Percentiles rank a stretch among this genome's conserved stretches.
Conservation (phyloP, 30 jellyfish, hydroid and myxozoan genomes). For the Pelagia noctiluca region DNA sequence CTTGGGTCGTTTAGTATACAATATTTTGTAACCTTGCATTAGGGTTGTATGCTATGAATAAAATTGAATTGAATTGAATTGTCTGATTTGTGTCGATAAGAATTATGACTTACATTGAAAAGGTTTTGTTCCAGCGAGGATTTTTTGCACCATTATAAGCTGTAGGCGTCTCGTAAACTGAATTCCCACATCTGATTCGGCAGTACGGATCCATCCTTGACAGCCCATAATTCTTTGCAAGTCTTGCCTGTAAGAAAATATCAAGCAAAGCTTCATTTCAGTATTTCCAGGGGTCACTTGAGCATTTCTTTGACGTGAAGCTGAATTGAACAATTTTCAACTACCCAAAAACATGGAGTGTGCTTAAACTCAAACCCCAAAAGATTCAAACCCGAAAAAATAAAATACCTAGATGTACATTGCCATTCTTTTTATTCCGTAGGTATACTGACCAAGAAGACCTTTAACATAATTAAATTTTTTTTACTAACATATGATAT, state of each 20-base stretch:
- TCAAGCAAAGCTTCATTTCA: background rate
- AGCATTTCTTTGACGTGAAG: background rate
- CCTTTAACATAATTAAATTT: too few relatives aligned
- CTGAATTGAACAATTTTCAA: background rate
- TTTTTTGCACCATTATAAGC: conserved; percentile 90
- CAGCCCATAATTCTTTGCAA: conserved; percentile 88
- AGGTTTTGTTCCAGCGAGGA: conserved; percentile 89
- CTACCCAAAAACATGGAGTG: background rate
- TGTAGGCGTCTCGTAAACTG: conserved; percentile 83
- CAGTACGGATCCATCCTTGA: conserved; percentile 97
- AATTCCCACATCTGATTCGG: conserved; percentile 69
- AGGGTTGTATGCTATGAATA: too few relatives aligned
- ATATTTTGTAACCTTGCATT: too few relatives aligned
- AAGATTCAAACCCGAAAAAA: too few relatives aligned
- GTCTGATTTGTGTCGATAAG: too few relatives aligned
- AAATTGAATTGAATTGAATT: too few relatives aligned
- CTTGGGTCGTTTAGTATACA: too few relatives aligned
- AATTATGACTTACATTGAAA: conserved; percentile 78
- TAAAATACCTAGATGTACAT: too few relatives aligned
- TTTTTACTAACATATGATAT: too few relatives aligned
- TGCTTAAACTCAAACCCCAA: background rate
- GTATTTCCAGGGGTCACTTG: background rate
- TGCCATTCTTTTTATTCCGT: too few relatives aligned
- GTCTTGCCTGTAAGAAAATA: conserved; percentile 77
- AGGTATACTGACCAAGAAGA: too few relatives aligned